Percentiles rank a stretch among this genome's conserved stretches.
These are phyloP conservation scores for Agyllia agylla DNA, from an alignment of 2,888 invertebrate genomes.

Conservation along the genomic window DNA sequence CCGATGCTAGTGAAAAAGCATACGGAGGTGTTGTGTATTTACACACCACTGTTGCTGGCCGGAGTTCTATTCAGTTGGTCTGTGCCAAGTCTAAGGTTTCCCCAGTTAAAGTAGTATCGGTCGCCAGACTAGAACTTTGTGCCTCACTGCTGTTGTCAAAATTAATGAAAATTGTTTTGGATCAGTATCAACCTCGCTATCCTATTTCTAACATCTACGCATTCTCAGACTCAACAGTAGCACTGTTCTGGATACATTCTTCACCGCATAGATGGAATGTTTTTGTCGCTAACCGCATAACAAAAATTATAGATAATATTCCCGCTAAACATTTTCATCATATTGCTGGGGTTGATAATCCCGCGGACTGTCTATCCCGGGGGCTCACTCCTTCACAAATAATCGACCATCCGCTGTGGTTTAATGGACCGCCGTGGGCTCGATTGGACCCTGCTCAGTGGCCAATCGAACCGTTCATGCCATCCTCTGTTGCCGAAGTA, in stretches of 20 bases:
- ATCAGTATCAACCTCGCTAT: neutral
- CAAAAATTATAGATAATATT: slow-evolving; percentile 4
- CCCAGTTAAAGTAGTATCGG: neutral
- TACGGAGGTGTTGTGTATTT: neutral
- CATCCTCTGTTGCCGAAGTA: neutral
- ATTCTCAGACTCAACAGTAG: neutral
- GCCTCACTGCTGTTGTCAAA: neutral
- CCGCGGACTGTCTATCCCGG: slow-evolving; percentile 13
- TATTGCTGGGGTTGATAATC: neutral
- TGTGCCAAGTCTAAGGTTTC: neutral
- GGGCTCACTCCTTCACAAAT: slow-evolving; percentile 10
- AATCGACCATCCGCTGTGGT: slow-evolving; percentile 32
- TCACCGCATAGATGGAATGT: slow-evolving; percentile 10
- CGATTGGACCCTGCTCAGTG: neutral
- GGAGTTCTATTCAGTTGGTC: neutral
- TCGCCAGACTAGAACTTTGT: neutral
- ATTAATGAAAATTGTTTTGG: neutral
- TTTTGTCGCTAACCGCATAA: slow-evolving; percentile 10
- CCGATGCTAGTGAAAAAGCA: neutral
- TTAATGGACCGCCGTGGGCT: neutral
- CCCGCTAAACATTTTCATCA: neutral
- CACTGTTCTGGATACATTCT: neutral
- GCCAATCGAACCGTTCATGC: neutral
- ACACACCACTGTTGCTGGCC: neutral
- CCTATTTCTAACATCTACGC: neutral